Percentiles rank a stretch among this genome's conserved stretches.
These are phyloP conservation scores for Brachyhypopomus occidentalis DNA, from an alignment of 2,113 vertebrate genomes.

Conservation along the genomic window DNA sequence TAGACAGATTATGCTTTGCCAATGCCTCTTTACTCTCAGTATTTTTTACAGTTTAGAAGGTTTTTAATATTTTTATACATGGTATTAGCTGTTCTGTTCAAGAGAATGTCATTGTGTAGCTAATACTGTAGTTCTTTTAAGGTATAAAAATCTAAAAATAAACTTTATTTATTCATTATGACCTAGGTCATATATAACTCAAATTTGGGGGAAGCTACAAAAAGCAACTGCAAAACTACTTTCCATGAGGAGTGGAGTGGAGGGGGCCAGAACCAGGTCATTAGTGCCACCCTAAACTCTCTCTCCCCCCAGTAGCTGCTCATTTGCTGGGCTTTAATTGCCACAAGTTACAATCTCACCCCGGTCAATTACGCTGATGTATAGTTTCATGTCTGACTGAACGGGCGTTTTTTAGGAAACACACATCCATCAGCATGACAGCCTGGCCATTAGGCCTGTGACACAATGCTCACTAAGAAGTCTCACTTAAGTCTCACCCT, in stretches of 20 bases:
- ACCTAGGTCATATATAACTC: background rate
- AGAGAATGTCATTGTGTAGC: background rate
- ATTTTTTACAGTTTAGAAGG: background rate
- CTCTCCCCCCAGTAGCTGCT: conserved; percentile 64
- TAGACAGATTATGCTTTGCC: conserved; percentile 46
- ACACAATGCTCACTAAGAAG: conserved; percentile 58
- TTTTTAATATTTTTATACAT: background rate
- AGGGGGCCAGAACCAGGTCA: conserved; percentile 57
- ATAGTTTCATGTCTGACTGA: conserved; percentile 73
- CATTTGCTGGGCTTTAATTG: conserved; percentile 73
- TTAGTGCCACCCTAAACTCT: conserved; percentile 66
- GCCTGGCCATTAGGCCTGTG: conserved; percentile 71
- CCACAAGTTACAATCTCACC: conserved; percentile 66
- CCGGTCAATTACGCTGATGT: conserved; percentile 86
- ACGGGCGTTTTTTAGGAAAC: conserved; percentile 65
- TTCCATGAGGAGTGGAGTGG: conserved; percentile 40
- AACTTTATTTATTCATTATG: background rate
- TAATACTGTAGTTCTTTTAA: background rate
- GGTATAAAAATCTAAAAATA: background rate
- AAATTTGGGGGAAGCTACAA: background rate
- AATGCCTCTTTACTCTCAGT: conserved; percentile 50
- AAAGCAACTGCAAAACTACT: background rate
- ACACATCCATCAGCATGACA: conserved; percentile 74
- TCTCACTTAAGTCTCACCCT: conserved; percentile 8
- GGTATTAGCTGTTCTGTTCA: background rate